phyloP scores from a whole-genome alignment of 2,797 vertebrate species.

The Philypnodon macrostomus region DNA sequence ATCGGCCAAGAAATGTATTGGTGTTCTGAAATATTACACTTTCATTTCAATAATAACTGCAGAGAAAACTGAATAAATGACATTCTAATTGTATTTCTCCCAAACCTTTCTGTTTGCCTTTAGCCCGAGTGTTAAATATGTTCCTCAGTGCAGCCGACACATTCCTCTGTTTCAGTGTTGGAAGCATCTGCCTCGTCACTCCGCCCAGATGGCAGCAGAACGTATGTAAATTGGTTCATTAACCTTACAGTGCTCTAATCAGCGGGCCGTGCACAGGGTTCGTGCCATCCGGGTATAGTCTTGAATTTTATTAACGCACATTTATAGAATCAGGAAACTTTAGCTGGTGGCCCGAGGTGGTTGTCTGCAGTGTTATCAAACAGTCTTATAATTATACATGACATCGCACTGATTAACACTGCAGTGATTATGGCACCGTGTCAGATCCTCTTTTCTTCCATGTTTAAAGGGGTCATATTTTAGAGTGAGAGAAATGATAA shows the following conservation, averaged over 20 bases:
- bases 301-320: constrained; percentile 74
- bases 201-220: constrained; percentile 71
- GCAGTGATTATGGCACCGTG: constrained; percentile 72
- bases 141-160: constrained; percentile 47
- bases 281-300: constrained; percentile 63
- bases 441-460: constrained; percentile 37
- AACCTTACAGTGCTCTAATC: constrained; percentile 77
- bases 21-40: no score
- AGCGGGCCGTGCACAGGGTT: constrained; percentile 66
- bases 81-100: constrained; percentile 6
- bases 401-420: constrained; percentile 76
- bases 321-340: constrained; percentile 73
- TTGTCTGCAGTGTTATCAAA: constrained; percentile 69
- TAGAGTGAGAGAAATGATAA: constrained; percentile 6
- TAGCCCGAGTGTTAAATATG: constrained; percentile 35
- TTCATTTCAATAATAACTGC: not conserved
- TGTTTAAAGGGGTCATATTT: no score
- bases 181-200: constrained; percentile 65
- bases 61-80: constrained; percentile 2
- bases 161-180: constrained; percentile 46
- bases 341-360: constrained; percentile 68
- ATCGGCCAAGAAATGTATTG: no score
- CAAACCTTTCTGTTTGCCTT: constrained; percentile 19
- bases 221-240: constrained; percentile 81
- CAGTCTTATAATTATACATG: constrained; percentile 75